Evolutionary conservation across 2,888 invertebrate genomes (phyloP), one percentile per base, ranked within the genome.

Genomic region (Pristionchus entomophagus): DNA sequence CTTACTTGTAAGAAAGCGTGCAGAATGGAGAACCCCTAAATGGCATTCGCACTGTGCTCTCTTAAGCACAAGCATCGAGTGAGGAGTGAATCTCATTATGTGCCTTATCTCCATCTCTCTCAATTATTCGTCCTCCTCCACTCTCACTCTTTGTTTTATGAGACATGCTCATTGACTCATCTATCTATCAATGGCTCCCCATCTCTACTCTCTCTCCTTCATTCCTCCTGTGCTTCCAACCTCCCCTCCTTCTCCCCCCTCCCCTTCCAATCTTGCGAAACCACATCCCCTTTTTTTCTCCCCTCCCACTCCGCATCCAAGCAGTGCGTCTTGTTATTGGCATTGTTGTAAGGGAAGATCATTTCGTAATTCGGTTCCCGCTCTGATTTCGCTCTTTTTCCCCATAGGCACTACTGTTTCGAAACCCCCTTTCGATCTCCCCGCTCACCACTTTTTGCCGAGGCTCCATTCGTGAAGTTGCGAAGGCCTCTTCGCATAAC

Each of bases 151-250:
- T 73, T 73, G 73, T 73, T 73, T 73, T 73, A 73, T 73, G 41
- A 45, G 73, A 73, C 73, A 73, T 65, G 73, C 73, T 45, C 73
- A 73, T 73, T 73, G 73, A 73, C 73, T 73, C 73, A 73, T 73
- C 73, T 73, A 73, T 73, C 73, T 73, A 73, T 73, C 73, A 73
- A 38, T n/a, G 41, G 45, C 4, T 10, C 8, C 69, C 26, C 41
- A 22, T 22, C 73, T 35, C 35, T 65, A 41, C 73, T 69, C 26
- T 69, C 65, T 73, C 38, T 73, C 73, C 41, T 26, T 41, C 73
- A 14, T 56, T 8, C 56, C 14, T 22, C 56, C 56, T 56, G 12
- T 56, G 56, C 8, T 65, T 19, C 65, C 19, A 32, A 2, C 35
- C 35, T 65, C 65, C 35, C 45, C 32, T n/a, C 35, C 35, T 35